phyloP scores from a whole-genome alignment of 64 coral and sea anemone genomes.

The Exaiptasia diaphana region DNA sequence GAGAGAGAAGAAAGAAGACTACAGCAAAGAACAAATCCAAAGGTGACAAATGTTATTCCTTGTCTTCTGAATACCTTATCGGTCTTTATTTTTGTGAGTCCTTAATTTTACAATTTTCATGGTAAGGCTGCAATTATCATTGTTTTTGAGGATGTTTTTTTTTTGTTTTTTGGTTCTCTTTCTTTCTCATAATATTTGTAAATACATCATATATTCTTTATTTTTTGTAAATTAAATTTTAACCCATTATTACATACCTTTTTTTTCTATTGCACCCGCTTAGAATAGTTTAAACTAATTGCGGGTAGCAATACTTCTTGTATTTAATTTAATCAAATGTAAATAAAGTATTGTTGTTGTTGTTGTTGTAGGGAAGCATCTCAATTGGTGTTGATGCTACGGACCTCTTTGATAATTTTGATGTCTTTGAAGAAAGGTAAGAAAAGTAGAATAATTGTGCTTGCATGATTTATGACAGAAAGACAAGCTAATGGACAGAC shows the following conservation, averaged over 20 bases:
- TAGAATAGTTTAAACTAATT: no score
- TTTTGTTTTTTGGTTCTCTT: no score
- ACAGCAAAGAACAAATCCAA: constrained; percentile 90
- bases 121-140: background rate
- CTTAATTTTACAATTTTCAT: background rate
- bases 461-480: background rate
- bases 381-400: constrained; percentile 84
- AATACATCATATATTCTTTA: no score
- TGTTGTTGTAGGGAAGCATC: constrained; percentile 88
- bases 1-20: constrained; percentile 83
- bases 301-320: no score
- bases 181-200: no score
- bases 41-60: constrained; percentile 8
- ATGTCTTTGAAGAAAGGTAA: constrained; percentile 77
- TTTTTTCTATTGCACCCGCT: no score
- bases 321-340: no score
- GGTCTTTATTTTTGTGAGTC: no score
- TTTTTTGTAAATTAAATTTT: no score
- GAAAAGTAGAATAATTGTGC: background rate
- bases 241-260: no score
- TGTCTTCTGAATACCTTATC: no score
- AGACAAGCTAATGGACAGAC: background rate
- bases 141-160: background rate
- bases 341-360: no score
- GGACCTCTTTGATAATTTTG: constrained; percentile 87